These are phyloP conservation scores for Clostera curtula DNA, from an alignment of 2,888 invertebrate genomes.

Conservation along the genomic window DNA sequence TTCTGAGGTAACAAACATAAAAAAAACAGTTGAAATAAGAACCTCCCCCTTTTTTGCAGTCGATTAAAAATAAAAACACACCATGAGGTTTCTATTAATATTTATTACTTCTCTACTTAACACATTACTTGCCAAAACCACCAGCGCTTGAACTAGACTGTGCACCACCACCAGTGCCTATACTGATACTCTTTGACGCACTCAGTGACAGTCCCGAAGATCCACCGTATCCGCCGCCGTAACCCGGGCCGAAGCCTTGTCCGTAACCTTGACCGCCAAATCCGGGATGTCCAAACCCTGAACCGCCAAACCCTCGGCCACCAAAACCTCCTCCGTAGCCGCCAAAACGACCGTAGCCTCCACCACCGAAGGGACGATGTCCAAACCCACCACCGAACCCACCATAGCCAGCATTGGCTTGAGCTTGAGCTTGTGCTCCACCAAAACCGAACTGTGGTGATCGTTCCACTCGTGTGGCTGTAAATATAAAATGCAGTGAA, in stretches of 20 bases:
- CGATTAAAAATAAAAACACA: too few species aligned
- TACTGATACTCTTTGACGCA: background rate
- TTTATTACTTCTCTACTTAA: background rate
- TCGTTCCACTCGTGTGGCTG: too few species aligned
- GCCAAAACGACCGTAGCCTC: background rate
- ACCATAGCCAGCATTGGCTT: too few species aligned
- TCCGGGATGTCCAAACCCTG: background rate
- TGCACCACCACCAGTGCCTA: background rate
- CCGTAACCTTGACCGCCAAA: background rate
- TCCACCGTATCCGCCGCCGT: background rate
- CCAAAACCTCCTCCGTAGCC: background rate
- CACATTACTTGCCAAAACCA: background rate
- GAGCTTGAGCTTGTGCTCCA: too few species aligned
- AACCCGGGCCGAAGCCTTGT: too few species aligned
- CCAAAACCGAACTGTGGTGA: too few species aligned
- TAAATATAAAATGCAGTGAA: too few species aligned
- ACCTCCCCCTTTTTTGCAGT: too few species aligned
- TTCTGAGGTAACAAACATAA: too few species aligned
- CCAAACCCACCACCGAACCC: background rate
- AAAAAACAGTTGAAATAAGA: too few species aligned
- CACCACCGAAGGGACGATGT: background rate
- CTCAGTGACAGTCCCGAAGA: background rate
- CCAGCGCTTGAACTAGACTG: background rate
- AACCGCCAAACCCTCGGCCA: background rate
- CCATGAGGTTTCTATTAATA: too few species aligned